Evolutionary conservation across 2,888 invertebrate genomes (phyloP).

Genomic region (Drosophila percnosoma): DNA sequence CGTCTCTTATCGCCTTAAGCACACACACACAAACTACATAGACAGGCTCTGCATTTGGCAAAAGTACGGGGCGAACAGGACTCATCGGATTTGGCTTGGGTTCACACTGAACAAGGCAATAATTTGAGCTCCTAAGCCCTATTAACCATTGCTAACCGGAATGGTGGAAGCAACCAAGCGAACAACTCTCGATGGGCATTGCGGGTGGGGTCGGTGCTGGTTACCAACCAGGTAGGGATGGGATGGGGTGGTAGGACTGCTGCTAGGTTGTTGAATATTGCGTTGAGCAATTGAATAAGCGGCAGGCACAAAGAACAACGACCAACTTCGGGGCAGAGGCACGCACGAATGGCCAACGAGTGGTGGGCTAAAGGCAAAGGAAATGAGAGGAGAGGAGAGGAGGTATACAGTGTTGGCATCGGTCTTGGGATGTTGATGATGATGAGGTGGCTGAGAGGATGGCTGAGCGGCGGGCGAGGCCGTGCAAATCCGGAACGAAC

Average conservation of each 20-base stretch:
- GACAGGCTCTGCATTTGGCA: not conserved
- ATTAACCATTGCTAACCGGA: constrained; percentile 79
- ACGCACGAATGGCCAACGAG: constrained; percentile 53
- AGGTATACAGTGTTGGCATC: constrained; percentile 7
- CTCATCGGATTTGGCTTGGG: constrained; percentile 77
- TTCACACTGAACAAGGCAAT: constrained; percentile 80
- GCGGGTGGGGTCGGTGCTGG: constrained; percentile 4
- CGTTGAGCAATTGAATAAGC: constrained; percentile 79
- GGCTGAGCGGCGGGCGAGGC: constrained; percentile 65
- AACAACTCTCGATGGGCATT: constrained; percentile 33
- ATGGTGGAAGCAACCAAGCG: constrained; percentile 74
- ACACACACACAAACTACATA: constrained; percentile 12
- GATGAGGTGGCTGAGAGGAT: constrained; percentile 49
- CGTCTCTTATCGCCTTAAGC: constrained; percentile 37
- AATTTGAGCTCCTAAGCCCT: constrained; percentile 80
- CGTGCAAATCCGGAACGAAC: constrained; percentile 79
- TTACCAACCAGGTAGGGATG: not conserved
- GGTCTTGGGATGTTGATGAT: constrained; percentile 41
- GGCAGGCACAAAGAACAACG: constrained; percentile 56
- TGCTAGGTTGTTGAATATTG: constrained; percentile 23
- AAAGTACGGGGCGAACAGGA: constrained; percentile 47
- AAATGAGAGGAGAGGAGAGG: not conserved
- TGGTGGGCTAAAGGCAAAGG: not conserved
- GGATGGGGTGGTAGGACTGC: not conserved
- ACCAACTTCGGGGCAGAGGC: constrained; percentile 30